Base-by-base conservation (phyloP, 1,140 invertebrate genomes). In the Macrocentrus cingulum region DNA sequence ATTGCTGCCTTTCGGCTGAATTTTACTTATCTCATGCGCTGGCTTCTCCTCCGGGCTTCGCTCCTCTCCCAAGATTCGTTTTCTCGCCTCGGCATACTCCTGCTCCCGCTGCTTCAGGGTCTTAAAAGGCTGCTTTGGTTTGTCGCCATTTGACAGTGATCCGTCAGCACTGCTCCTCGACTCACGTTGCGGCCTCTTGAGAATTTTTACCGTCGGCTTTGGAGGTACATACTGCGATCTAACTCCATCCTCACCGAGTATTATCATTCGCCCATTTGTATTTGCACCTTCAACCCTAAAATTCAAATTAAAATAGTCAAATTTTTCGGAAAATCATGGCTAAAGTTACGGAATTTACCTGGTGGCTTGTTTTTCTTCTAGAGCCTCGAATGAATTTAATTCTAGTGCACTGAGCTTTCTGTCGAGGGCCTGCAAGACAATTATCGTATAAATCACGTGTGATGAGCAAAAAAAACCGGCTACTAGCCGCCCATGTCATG, bases 101-200 rank as follows among this genome's bases (percentile, higher is more conserved):
- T 91, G 89, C 76, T 93, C 90, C 66, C 92, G 82, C 82, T 92
- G 91, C 80, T 92, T 87, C 7, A 94, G 77, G 42, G 90, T 91
- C 78, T 93, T 93, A 36, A 91, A 87, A 32, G 90, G 91, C 68
- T 91, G 86, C 61, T 83, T 82, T 42, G 84, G 84, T 71, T 85
- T 88, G 63, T 90, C 87, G 50, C 84, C 85, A 67, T 87, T 87
- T 5, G 78, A 65, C 37, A 76, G 66, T 63, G 81, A 75, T 23
- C 69, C 70, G 58, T 80, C 75, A 1, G 68, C 62, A 41, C 66
- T 69, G 49, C 73, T 72, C 61, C 80, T 76, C 5, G 80, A 82
- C 46, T 80, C 74, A 68, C 66, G 79, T 56, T 70, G 67, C 19
- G 91, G 91, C 65, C 91, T 81, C 66, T 91, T 91, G 41, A 94